These are phyloP conservation scores for Xenopus laevis DNA, from an alignment of 2,113 vertebrate species.

Conservation along the genomic window DNA sequence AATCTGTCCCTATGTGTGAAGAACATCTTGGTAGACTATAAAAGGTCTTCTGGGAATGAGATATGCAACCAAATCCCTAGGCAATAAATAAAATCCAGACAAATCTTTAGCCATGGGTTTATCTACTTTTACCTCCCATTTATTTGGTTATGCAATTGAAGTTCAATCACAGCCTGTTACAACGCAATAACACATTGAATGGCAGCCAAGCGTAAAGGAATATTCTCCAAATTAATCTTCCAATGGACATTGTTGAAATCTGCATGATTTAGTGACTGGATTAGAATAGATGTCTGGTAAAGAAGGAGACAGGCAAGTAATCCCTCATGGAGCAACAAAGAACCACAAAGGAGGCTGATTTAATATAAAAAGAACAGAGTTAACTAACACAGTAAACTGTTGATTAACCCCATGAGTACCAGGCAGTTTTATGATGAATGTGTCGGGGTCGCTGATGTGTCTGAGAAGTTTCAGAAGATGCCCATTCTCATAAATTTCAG, in stretches of 20 bases:
- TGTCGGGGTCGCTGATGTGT: too few species aligned
- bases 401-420: not conserved
- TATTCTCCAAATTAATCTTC: slow-evolving; percentile 57
- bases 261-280: slow-evolving; percentile 16
- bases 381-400: slow-evolving; percentile 6
- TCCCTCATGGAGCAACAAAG: not conserved
- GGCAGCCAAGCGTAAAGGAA: slow-evolving; percentile 49
- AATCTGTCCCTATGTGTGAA: too few species aligned
- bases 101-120: slow-evolving; percentile 58
- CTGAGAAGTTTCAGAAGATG: too few species aligned
- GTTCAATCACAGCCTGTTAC: slow-evolving; percentile 47
- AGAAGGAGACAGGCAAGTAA: slow-evolving; percentile 7
- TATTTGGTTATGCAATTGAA: slow-evolving; percentile 58
- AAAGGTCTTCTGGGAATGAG: not conserved
- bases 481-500: too few species aligned
- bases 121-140: slow-evolving; percentile 57
- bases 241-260: slow-evolving; percentile 40
- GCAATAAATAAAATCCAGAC: slow-evolving; percentile 51
- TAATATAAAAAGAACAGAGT: not conserved
- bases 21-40: not conserved
- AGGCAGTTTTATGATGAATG: not conserved
- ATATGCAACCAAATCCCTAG: not conserved
- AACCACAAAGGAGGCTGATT: not conserved
- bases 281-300: slow-evolving; percentile 55
- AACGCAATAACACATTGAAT: slow-evolving; percentile 51